Evolutionary conservation across 2,797 vertebrate genomes (phyloP).

Genomic region (Lepus oiostolus): DNA sequence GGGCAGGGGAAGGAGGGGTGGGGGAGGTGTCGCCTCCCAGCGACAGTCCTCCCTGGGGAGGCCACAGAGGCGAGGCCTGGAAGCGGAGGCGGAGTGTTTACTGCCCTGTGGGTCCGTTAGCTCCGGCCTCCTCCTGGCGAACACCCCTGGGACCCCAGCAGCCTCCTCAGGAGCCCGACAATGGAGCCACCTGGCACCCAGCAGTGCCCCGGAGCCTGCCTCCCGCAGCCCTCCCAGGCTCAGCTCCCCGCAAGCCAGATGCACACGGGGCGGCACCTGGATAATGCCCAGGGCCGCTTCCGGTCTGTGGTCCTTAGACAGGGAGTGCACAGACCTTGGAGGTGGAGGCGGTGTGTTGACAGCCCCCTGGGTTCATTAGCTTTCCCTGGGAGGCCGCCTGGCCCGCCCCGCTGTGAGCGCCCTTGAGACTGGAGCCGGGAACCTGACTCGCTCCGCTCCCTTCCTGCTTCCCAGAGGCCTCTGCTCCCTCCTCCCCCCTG

Average conservation of each 20-base stretch:
- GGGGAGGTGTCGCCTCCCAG: neutral
- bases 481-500: neutral
- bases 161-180: neutral
- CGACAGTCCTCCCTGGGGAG: neutral
- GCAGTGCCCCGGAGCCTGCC: neutral
- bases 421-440: neutral
- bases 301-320: neutral
- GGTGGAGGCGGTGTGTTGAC: neutral
- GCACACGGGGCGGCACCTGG: too few relatives aligned
- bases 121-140: neutral
- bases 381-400: neutral
- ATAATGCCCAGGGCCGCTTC: neutral
- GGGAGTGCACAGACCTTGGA: neutral
- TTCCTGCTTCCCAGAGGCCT: neutral
- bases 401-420: neutral
- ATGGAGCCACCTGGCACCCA: neutral
- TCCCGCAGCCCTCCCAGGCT: fast-evolving
- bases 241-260: neutral
- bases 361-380: neutral
- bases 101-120: neutral
- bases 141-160: neutral
- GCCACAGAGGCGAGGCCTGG: neutral
- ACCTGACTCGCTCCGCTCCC: neutral
- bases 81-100: neutral
- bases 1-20: too few relatives aligned